A percentile compares a stretch with the other conserved stretches of the same genome.
These are phyloP conservation scores for Bubo scandiacus DNA, from an alignment of 2,113 vertebrate species.

Conservation along the genomic window DNA sequence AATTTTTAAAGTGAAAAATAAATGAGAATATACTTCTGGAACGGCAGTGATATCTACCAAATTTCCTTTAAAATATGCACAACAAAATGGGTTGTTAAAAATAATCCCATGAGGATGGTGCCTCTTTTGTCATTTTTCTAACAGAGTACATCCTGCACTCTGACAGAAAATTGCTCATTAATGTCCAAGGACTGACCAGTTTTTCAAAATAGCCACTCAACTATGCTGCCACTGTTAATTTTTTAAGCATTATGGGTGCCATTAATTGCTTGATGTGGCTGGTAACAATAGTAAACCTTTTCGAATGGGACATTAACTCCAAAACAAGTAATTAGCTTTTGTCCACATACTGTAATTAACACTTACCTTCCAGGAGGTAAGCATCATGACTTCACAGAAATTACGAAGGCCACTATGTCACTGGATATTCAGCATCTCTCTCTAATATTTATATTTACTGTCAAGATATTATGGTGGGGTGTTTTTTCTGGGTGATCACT, in stretches of 20 bases:
- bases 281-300: slow-evolving; percentile 25
- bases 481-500: not conserved
- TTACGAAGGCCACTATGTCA: not conserved
- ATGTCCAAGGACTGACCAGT: slow-evolving; percentile 56
- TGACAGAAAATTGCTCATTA: slow-evolving; percentile 68
- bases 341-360: slow-evolving; percentile 36
- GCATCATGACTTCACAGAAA: not conserved
- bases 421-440: not conserved
- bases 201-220: slow-evolving; percentile 52
- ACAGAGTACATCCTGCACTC: slow-evolving; percentile 12
- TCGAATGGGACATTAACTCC: slow-evolving; percentile 25
- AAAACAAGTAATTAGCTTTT: slow-evolving; percentile 27
- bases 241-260: slow-evolving; percentile 41
- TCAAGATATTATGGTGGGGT: not conserved
- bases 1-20: slow-evolving; percentile 37
- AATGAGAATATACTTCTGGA: slow-evolving; percentile 48
- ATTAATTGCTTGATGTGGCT: slow-evolving; percentile 56
- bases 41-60: slow-evolving; percentile 1
- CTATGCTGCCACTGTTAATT: slow-evolving; percentile 16
- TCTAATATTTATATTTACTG: not conserved
- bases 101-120: slow-evolving; percentile 23
- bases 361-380: slow-evolving; percentile 1
- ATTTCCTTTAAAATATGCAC: slow-evolving; percentile 53
- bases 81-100: slow-evolving; percentile 44
- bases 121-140: slow-evolving; percentile 63